Evolutionary conservation across 2,888 invertebrate species (phyloP).

Genomic region (Phania funesta): DNA sequence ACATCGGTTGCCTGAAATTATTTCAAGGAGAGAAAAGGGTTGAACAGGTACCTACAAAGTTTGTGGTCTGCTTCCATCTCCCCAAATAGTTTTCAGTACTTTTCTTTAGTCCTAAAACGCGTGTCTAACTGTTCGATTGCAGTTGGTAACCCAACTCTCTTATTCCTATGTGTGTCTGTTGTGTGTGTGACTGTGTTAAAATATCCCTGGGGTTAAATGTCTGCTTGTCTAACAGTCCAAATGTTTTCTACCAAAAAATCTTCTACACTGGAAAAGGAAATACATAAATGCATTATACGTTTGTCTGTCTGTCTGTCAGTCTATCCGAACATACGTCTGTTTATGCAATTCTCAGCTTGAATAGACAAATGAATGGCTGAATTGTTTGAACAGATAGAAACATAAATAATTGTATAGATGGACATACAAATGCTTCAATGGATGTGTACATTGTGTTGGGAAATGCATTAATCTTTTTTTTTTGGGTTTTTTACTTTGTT

Average conservation of each 20-base stretch:
- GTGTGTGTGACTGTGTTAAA: constrained; percentile 2
- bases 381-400: constrained; percentile 16
- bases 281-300: constrained; percentile 55
- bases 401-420: constrained; percentile 32
- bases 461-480: constrained; percentile 45
- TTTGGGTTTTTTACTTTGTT: neutral
- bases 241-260: constrained; percentile 16
- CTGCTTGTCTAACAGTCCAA: constrained; percentile 56
- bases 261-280: constrained; percentile 5
- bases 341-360: constrained; percentile 27
- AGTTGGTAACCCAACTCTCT: neutral
- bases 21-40: too few relatives aligned
- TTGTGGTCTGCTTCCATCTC: too few relatives aligned
- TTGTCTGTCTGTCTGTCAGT: neutral
- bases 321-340: neutral
- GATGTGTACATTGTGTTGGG: constrained; percentile 22
- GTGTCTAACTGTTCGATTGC: neutral
- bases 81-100: too few relatives aligned
- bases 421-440: constrained; percentile 24
- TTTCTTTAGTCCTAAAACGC: too few relatives aligned
- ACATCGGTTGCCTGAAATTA: too few relatives aligned
- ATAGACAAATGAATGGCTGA: constrained; percentile 24
- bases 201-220: constrained; percentile 58
- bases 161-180: neutral
- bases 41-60: too few relatives aligned